Base-by-base conservation (phyloP, 2,113 vertebrate species). In the Eleginops maclovinus region DNA sequence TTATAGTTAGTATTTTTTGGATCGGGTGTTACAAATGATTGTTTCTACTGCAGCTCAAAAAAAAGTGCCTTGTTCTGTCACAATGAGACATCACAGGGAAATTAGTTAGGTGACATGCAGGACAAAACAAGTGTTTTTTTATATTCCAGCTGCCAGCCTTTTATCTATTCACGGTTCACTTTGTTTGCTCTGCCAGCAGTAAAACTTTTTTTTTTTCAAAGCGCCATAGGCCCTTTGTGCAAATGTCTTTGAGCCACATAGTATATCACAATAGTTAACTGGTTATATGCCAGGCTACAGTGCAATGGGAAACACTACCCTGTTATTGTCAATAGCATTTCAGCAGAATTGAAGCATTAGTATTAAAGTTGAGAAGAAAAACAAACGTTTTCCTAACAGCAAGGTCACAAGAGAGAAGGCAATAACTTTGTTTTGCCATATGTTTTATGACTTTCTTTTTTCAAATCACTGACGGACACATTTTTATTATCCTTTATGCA, bases 71-170 rank as follows among this genome's bases (percentile, higher is more conserved):
- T 83, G 65, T 75, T 77, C 81, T 87, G 71, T 64, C 69, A 77
- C 67, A 92, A 92, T 87, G 81, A 89, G 87, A 94, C 79, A 89
- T 93, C 72, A 26, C 89, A 91, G 89, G 84, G 77, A 93, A 93
- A 87, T 92, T 93, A 93, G 94, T 94, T 78, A 90, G 84, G 83
- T 94, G 87, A 81, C 84, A 86, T 79, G 70, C 72, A 82, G 19
- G 47, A 87, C 65, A 84, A 82, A 91, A 82, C 56, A 72, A 76
- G 62, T 70, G 55, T 13, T 69, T 85, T 75, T 77, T 60, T 68
- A 22, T 82, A 75, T 83, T 77, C n/a, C 54, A 40, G 24, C 69
- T 80, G 83, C 60, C 72, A 84, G 36, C 53, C 75, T 89, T 89
- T 89, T 64, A 87, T 91, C 78, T 84, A 54, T 36, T 61, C n/a